Conservation (phyloP, 2,113 vertebrate genomes). For the Crypturellus undulatus region DNA sequence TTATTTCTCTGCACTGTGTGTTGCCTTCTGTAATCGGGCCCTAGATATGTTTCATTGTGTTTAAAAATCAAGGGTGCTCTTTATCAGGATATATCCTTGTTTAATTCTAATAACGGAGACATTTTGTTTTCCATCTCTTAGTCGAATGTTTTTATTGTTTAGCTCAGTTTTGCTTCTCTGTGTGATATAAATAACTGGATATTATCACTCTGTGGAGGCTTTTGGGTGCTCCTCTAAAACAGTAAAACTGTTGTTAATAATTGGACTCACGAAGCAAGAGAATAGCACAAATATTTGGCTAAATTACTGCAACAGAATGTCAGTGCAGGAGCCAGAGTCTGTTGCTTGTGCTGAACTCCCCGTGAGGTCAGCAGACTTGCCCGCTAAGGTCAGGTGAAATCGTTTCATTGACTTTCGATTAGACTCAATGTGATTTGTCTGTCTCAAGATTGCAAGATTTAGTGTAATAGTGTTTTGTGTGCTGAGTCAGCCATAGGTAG, state of each 20-base stretch:
- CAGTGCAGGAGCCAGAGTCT: background rate
- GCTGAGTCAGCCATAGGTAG: slow-evolving; percentile 5
- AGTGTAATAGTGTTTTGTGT: background rate
- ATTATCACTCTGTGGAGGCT: background rate
- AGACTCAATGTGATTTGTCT: background rate
- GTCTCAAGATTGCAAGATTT: background rate
- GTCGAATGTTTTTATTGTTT: background rate
- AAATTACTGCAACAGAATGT: background rate
- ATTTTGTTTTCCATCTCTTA: background rate
- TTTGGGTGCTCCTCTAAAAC: background rate
- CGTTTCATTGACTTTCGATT: background rate
- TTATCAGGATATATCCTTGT: background rate
- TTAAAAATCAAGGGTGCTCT: background rate
- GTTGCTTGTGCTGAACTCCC: background rate
- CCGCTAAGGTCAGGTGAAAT: background rate
- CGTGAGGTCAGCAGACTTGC: background rate
- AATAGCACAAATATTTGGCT: background rate
- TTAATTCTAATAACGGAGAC: background rate
- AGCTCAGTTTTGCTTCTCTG: background rate
- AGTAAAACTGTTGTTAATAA: background rate
- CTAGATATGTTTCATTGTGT: background rate
- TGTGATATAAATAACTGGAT: background rate
- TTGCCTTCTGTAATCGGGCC: background rate
- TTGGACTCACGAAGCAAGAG: background rate
- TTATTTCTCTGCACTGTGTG: background rate